Evolutionary conservation across 1,140 invertebrate species (phyloP).

Genomic region (Rhagoletis zephyria): DNA sequence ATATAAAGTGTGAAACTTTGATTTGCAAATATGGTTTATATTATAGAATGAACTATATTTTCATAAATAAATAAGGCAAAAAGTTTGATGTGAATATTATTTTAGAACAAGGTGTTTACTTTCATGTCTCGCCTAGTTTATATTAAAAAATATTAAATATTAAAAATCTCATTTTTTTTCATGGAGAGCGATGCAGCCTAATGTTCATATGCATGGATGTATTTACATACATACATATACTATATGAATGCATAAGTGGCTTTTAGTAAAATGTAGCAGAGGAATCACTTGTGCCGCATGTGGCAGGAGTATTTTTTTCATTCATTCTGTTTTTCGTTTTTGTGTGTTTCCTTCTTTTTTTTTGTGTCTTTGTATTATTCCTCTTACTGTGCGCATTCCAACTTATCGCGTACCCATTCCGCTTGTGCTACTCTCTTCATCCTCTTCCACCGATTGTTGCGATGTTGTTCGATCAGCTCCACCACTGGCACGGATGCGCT

Average conservation of each 20-base stretch:
- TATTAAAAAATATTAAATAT: too few relatives aligned
- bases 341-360: background rate
- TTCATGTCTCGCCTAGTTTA: too few relatives aligned
- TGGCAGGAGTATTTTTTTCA: background rate
- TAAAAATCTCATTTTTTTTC: too few relatives aligned
- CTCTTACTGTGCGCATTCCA: background rate
- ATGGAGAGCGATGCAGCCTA: too few relatives aligned
- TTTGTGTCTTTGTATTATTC: background rate
- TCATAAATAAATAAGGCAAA: too few relatives aligned
- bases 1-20: too few relatives aligned
- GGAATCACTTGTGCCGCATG: slow-evolving; percentile 11
- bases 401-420: background rate
- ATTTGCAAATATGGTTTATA: too few relatives aligned
- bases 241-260: background rate
- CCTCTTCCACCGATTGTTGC: background rate
- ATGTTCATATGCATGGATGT: background rate
- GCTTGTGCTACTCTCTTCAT: too few relatives aligned
- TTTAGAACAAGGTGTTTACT: too few relatives aligned
- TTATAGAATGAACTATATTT: too few relatives aligned
- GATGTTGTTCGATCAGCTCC: background rate
- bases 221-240: background rate
- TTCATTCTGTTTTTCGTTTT: background rate
- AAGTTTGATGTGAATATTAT: too few relatives aligned
- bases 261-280: background rate
- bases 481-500: background rate